phyloP scores from a whole-genome alignment of 2,888 invertebrate genomes.

The Bruchidius siliquastri region DNA sequence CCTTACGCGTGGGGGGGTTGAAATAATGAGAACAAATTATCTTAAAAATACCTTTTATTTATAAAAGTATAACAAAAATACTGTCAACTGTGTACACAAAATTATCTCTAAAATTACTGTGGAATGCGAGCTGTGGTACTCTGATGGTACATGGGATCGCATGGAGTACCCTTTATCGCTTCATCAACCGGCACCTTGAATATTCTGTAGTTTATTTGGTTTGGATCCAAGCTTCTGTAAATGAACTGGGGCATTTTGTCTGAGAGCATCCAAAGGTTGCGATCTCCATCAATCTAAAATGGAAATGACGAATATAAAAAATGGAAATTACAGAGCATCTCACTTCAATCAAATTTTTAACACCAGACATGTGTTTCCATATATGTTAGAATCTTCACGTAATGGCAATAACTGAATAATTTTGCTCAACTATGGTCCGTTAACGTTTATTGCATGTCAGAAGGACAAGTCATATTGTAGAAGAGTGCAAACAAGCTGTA shows the following conservation, averaged over 20 bases:
- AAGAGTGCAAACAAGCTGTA: no score
- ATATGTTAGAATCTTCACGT: no score
- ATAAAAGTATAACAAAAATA: not conserved
- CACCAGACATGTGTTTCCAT: no score
- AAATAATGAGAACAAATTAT: not conserved
- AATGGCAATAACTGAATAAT: no score
- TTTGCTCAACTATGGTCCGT: no score
- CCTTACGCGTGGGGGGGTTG: no score
- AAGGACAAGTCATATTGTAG: no score
- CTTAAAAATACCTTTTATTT: not conserved
- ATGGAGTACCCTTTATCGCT: conserved; percentile 46
- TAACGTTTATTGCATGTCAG: no score
- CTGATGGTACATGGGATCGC: conserved; percentile 26
- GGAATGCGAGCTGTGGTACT: not conserved
- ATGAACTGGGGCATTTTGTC: conserved; percentile 73
- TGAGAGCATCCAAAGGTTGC: conserved; percentile 69
- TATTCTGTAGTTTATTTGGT: conserved; percentile 63
- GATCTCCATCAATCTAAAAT: conserved; percentile 57
- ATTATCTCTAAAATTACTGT: not conserved
- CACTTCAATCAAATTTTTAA: no score
- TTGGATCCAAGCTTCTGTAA: conserved; percentile 58
- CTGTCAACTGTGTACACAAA: not conserved
- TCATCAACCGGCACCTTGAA: conserved; percentile 45
- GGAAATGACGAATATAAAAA: not conserved
- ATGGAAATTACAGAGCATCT: no score